These are phyloP conservation scores for Megastigmus dorsalis DNA, from an alignment of 2,888 invertebrate species.

Conservation along the genomic window DNA sequence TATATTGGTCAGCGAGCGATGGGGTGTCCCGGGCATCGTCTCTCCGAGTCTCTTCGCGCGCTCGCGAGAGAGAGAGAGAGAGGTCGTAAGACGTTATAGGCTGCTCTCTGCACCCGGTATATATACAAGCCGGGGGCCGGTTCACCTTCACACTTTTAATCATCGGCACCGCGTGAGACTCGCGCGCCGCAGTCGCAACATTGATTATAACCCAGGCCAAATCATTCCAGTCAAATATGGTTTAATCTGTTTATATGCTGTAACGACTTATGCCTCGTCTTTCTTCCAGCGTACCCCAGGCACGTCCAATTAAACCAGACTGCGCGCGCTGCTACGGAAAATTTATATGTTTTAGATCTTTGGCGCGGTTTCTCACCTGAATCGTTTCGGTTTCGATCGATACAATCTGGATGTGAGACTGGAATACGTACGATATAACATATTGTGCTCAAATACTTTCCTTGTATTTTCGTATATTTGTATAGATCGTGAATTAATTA, in stretches of 20 bases:
- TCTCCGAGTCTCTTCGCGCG: background rate
- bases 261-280: too few species aligned
- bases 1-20: slow-evolving; percentile 66
- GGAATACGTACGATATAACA: too few species aligned
- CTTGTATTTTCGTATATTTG: too few species aligned
- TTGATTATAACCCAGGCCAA: slow-evolving; percentile 37
- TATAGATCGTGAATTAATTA: too few species aligned
- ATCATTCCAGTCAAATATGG: slow-evolving; percentile 29
- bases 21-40: slow-evolving; percentile 57
- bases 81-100: slow-evolving; percentile 27
- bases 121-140: slow-evolving; percentile 66
- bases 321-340: background rate
- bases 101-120: too few species aligned
- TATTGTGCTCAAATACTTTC: too few species aligned
- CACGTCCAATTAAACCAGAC: too few species aligned
- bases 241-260: slow-evolving; percentile 17
- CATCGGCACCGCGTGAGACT: slow-evolving; percentile 67
- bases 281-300: too few species aligned
- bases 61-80: too few species aligned
- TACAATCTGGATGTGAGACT: too few species aligned
- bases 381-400: too few species aligned
- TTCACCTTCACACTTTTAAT: slow-evolving; percentile 70
- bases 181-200: slow-evolving; percentile 49
- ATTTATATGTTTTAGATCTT: background rate
- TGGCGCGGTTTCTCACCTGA: too few species aligned